Percentiles rank a stretch among this genome's conserved stretches.
Conservation (phyloP, 1,140 invertebrate species). For the Panulirus ornatus region DNA sequence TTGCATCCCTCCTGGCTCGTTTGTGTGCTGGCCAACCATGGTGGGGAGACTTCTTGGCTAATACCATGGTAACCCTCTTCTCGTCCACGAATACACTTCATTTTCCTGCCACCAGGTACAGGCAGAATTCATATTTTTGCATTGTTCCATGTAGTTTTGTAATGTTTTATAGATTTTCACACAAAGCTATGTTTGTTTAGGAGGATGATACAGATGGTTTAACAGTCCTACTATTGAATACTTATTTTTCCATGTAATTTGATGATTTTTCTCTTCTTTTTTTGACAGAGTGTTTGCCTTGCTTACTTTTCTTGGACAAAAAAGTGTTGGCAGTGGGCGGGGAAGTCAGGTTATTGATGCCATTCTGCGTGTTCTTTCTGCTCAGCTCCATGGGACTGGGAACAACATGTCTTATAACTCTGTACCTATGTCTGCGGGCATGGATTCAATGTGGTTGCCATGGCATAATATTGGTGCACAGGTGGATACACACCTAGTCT, state of each 20-base stretch:
- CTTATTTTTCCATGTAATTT: not conserved
- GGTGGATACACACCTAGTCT: constrained; percentile 84
- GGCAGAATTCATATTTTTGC: too few species aligned
- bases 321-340: constrained; percentile 81
- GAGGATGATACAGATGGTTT: too few species aligned
- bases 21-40: constrained; percentile 88
- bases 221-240: not conserved
- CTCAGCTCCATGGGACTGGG: constrained; percentile 77
- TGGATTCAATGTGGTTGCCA: constrained; percentile 33
- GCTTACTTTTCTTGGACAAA: constrained; percentile 90
- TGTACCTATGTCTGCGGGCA: not conserved
- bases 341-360: constrained; percentile 77
- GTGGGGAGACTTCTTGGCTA: constrained; percentile 93
- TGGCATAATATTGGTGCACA: constrained; percentile 76
- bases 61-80: constrained; percentile 88
- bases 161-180: too few species aligned
- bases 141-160: too few species aligned
- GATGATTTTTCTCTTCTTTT: not conserved
- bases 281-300: constrained; percentile 89
- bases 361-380: constrained; percentile 79
- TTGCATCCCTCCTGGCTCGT: constrained; percentile 87
- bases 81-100: constrained; percentile 87
- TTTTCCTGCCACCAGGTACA: constrained; percentile 91
- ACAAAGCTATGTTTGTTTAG: too few species aligned
- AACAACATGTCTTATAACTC: not conserved